Base-by-base conservation (phyloP, 2,113 vertebrate genomes). In the Dascyllus trimaculatus region DNA sequence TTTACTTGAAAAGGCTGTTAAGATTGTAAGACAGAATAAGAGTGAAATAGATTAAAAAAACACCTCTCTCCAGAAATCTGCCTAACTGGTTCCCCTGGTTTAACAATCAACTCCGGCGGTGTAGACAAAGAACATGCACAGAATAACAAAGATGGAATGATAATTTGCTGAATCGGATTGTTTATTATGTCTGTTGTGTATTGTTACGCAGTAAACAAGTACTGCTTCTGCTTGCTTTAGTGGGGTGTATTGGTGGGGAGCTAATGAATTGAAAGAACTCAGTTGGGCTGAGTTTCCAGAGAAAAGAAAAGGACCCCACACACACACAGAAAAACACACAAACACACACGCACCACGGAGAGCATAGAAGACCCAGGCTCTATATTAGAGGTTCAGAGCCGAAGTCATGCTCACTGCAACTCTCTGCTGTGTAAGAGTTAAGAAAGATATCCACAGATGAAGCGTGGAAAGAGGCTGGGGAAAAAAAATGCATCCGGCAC, bases 391-490 rank as follows among this genome's bases (percentile, higher is more conserved):
- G 80, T 82, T 90, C 77, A 56, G 83, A 82, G 72, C 75, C 69
- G 82, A 87, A 93, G 88, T 92, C 91, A 92, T 87, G 90, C 64
- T 85, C 53, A 21, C 74, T 60, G 26, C 24, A 84, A 76, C 75
- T 70, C 78, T 84, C 59, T 48, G 69, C 74, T 86, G 74, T 88
- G 81, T 57, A 13, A 66, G 62, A 60, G 51, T 19, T 5, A 58
- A 72, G 49, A 57, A 21, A 18, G 54, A 85, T 21, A 64, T 38
- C 48, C 25, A 25, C 45, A 75, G 81, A 87, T 74, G 61, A 75
- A 83, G 62, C n/a, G 13, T 48, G 14, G 75, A 22, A 59, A 11
- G 48, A 53, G 32, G 25, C 14, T 52, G 18, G 11, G 61, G 73
- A 72, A 73, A 80, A 80, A 62, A 73, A 75, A 56, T 81, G 49